These are phyloP conservation scores for Lamellibrachia luymesi DNA, from an alignment of 1,140 invertebrate species.

Conservation along the genomic window DNA sequence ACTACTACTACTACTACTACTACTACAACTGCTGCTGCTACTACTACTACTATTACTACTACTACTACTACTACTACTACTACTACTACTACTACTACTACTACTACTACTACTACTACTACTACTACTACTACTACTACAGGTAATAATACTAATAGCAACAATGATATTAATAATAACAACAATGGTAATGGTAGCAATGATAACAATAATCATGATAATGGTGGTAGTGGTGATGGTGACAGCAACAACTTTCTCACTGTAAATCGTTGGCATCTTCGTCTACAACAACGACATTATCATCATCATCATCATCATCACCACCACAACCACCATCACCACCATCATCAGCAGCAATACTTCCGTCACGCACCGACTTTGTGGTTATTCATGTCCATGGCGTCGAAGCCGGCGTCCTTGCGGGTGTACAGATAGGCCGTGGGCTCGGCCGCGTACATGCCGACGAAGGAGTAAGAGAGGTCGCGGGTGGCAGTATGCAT, in stretches of 20 bases:
- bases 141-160: background rate
- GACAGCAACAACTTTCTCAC: background rate
- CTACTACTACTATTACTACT: no score
- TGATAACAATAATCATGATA: background rate
- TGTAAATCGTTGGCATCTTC: background rate
- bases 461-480: background rate
- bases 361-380: background rate
- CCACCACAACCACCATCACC: background rate
- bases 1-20: no score
- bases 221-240: background rate
- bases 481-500: background rate
- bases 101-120: no score
- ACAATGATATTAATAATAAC: background rate
- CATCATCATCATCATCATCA: background rate
- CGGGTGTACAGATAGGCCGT: background rate
- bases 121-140: no score
- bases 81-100: no score
- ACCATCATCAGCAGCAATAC: background rate
- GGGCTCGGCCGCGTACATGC: background rate
- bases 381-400: background rate
- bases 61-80: no score
- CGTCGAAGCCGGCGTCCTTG: background rate
- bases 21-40: no score
- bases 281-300: background rate
- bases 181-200: background rate